Conservation (phyloP, 64 coral and sea anemone genomes). For the Porites australiensis region DNA sequence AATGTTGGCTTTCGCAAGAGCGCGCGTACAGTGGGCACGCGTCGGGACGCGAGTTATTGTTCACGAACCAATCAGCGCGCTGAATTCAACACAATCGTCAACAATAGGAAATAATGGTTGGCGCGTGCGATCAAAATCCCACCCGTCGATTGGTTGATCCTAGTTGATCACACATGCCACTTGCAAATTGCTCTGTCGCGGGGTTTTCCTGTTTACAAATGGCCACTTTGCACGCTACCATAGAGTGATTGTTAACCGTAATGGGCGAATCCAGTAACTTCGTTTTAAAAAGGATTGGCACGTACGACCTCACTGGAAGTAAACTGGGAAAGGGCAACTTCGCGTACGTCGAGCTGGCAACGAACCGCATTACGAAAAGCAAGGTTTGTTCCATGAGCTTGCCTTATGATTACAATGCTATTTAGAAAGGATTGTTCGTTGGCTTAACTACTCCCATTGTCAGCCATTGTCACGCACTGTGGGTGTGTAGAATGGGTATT, state of each 20-base stretch:
- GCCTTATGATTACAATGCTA: conserved; percentile 18
- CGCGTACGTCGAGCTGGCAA: conserved; percentile 85
- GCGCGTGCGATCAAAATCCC: conserved; percentile 90
- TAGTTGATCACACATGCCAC: conserved; percentile 83
- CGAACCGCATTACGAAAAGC: conserved; percentile 85
- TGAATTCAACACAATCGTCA: conserved; percentile 59
- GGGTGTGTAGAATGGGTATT: conserved; percentile 10
- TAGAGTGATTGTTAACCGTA: conserved; percentile 33
- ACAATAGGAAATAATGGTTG: conserved; percentile 86
- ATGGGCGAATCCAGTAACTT: conserved; percentile 80
- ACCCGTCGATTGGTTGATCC: conserved; percentile 73
- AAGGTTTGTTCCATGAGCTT: conserved; percentile 77
- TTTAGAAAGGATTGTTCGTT: conserved; percentile 16
- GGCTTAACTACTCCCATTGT: conserved; percentile 54
- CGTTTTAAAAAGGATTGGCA: conserved; percentile 86
- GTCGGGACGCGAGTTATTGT: conserved; percentile 85
- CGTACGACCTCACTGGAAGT: conserved; percentile 83
- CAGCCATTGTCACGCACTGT: conserved; percentile 29
- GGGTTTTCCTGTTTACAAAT: conserved; percentile 73
- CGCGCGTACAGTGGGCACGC: conserved; percentile 72
- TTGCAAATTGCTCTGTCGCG: conserved; percentile 61
- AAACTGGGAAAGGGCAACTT: conserved; percentile 91
- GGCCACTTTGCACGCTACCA: conserved; percentile 52
- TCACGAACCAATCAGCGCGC: conserved; percentile 82
- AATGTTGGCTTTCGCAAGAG: conserved; percentile 62